Conservation (phyloP, 30 jellyfish, hydroid and myxozoan genomes). For the Turritopsis dohrnii region DNA sequence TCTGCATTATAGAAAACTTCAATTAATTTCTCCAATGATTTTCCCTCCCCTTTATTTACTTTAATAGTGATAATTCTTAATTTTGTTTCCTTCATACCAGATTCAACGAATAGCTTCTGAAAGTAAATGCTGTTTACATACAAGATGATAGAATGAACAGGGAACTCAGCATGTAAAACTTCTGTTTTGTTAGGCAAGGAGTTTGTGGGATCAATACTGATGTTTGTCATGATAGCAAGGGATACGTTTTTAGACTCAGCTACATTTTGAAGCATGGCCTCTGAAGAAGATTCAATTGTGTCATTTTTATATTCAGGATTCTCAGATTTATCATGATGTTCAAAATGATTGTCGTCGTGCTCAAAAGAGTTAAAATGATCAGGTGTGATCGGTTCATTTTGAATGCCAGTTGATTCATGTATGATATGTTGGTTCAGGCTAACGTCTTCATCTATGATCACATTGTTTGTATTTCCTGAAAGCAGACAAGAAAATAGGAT, state of each 20-base stretch:
- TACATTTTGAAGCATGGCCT: neutral
- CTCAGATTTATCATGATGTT: neutral
- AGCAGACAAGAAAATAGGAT: too few relatives aligned
- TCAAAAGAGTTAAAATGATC: neutral
- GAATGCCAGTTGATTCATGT: neutral
- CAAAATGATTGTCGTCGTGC: neutral
- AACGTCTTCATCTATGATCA: neutral
- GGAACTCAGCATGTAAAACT: conserved; percentile 16
- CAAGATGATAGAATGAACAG: conserved; percentile 31
- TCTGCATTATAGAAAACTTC: conserved; percentile 21
- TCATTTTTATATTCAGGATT: neutral
- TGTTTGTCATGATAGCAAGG: neutral
- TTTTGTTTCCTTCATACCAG: conserved; percentile 35
- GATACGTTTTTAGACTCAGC: neutral
- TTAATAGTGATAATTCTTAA: conserved; percentile 1
- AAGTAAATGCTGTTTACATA: conserved; percentile 21
- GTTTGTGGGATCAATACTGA: neutral
- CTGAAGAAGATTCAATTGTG: neutral
- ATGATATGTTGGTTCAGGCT: neutral
- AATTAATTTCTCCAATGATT: conserved; percentile 14
- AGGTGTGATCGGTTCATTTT: neutral
- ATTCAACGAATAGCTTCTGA: conserved; percentile 26
- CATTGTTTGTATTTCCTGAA: neutral
- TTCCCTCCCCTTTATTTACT: conserved; percentile 32
- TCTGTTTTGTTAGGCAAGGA: neutral